A percentile compares a stretch with the other conserved stretches of the same genome.
These are phyloP conservation scores for Lagenorhynchus albirostris DNA, from an alignment of 2,113 vertebrate genomes.

Conservation along the genomic window DNA sequence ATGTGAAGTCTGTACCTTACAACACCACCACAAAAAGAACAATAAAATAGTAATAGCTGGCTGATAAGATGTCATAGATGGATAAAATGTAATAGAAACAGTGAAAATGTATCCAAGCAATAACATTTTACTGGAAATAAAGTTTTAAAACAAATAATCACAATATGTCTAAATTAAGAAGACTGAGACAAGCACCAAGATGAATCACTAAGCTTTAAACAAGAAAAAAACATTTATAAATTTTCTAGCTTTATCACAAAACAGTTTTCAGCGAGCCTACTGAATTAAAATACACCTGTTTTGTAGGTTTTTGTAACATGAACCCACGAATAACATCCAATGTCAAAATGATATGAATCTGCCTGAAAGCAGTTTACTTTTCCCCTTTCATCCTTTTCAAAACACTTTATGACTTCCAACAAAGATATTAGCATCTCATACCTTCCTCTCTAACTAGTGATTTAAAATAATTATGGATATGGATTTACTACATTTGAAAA, in stretches of 20 bases:
- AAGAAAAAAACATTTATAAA: neutral
- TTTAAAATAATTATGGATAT: conserved; percentile 23
- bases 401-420: conserved; percentile 40
- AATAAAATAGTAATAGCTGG: neutral
- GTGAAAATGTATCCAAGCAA: conserved; percentile 22
- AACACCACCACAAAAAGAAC: neutral
- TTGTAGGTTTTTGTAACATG: conserved; percentile 23
- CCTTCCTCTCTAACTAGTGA: neutral
- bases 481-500: conserved; percentile 13
- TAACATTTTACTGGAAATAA: conserved; percentile 33
- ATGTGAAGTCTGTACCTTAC: neutral
- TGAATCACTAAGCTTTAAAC: conserved; percentile 42
- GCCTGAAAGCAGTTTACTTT: neutral
- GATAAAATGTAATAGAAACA: conserved; percentile 29
- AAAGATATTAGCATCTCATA: neutral
- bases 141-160: conserved; percentile 18
- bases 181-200: conserved; percentile 11
- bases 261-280: conserved; percentile 14
- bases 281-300: conserved; percentile 42
- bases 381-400: neutral
- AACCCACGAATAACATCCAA: conserved; percentile 7
- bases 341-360: neutral
- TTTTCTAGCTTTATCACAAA: conserved; percentile 6
- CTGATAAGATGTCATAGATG: conserved; percentile 26
- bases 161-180: conserved; percentile 35